phyloP scores from a whole-genome alignment of 2,797 vertebrate genomes.

The Gobio occitaniae region DNA sequence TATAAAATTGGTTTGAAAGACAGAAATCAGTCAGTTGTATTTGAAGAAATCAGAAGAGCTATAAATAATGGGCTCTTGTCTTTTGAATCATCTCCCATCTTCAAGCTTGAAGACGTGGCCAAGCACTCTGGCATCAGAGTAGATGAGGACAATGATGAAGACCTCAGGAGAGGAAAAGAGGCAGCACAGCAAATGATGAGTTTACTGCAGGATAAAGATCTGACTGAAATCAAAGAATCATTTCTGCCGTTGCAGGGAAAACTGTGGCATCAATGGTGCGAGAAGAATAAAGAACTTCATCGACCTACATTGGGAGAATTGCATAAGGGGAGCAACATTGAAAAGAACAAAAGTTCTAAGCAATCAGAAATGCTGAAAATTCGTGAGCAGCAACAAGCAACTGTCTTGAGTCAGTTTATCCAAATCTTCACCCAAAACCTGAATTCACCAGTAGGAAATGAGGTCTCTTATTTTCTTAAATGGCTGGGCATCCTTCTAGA shows the following conservation, averaged over 20 bases:
- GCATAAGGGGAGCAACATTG: conserved; percentile 43
- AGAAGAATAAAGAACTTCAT: conserved; percentile 74
- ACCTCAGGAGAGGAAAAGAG: conserved; percentile 67
- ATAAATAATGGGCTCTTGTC: conserved; percentile 49
- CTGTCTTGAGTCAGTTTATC: background rate
- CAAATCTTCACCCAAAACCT: background rate
- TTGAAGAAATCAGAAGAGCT: conserved; percentile 56
- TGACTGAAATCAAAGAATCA: background rate
- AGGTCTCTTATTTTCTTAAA: background rate
- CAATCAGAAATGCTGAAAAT: conserved; percentile 6
- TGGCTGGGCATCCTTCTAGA: conserved; percentile 23
- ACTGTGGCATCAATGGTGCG: conserved; percentile 10
- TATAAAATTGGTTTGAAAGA: conserved; percentile 73
- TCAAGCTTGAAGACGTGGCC: conserved; percentile 66
- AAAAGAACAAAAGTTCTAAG: background rate
- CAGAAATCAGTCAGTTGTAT: conserved; percentile 71
- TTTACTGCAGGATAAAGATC: background rate
- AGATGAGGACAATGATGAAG: conserved; percentile 67
- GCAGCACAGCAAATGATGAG: conserved; percentile 59
- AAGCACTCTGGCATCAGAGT: conserved; percentile 59
- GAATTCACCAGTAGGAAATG: fast-evolving
- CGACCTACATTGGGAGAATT: conserved; percentile 55
- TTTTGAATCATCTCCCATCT: conserved; percentile 41
- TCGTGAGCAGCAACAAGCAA: background rate
- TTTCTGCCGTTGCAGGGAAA: conserved; percentile 6